phyloP scores from a whole-genome alignment of 2,797 vertebrate species.

The Fundulus diaphanus region DNA sequence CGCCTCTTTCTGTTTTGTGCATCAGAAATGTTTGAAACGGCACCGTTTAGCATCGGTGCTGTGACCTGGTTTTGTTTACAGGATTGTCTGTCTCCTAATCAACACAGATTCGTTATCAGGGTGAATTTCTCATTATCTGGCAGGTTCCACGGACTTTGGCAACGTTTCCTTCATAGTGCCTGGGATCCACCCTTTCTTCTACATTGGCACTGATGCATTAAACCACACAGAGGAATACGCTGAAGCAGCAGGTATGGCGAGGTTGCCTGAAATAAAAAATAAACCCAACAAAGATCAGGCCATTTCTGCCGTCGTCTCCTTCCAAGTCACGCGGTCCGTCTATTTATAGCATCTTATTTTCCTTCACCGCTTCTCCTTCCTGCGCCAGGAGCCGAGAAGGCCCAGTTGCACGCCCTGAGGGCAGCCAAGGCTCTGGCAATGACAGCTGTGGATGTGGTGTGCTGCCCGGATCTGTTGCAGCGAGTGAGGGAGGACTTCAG shows the following conservation, averaged over 20 bases:
- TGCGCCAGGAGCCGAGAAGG: conserved; percentile 84
- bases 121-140: conserved; percentile 38
- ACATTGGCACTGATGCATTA: conserved; percentile 85
- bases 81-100: neutral
- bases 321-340: conserved; percentile 24
- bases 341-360: conserved; percentile 35
- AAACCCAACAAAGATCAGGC: conserved; percentile 9
- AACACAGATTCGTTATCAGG: conserved; percentile 17
- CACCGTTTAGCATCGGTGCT: neutral
- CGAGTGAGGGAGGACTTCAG: conserved; percentile 73
- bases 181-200: conserved; percentile 91
- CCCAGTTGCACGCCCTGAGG: conserved; percentile 88
- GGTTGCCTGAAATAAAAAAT: conserved; percentile 10
- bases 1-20: neutral
- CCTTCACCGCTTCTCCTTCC: conserved; percentile 3
- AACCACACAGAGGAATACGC: conserved; percentile 91
- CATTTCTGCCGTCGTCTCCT: conserved; percentile 15
- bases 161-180: conserved; percentile 87
- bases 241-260: conserved; percentile 83
- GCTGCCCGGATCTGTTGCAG: conserved; percentile 71
- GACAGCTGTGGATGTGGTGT: conserved; percentile 90
- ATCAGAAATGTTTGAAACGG: neutral
- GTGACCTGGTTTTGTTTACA: neutral
- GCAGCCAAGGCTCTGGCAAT: conserved; percentile 89
- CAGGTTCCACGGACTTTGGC: conserved; percentile 93